Conservation (phyloP, 2,113 vertebrate genomes). For the Vulpes lagopus region DNA sequence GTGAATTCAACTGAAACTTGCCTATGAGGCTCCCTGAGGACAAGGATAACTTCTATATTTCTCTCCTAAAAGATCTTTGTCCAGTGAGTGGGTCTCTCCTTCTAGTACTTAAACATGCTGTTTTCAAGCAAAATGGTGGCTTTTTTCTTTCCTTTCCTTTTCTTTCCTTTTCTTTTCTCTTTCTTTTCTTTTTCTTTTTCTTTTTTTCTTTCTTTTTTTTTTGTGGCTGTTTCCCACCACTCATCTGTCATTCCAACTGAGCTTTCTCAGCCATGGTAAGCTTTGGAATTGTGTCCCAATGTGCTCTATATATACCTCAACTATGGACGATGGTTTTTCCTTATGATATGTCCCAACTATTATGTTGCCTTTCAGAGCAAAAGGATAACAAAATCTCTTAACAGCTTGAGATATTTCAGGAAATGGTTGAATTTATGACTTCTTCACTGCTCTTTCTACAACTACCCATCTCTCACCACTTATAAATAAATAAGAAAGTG, state of each 20-base stretch:
- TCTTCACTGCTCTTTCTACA: background rate
- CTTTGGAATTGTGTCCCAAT: background rate
- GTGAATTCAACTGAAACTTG: slow-evolving; percentile 14
- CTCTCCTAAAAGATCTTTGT: background rate
- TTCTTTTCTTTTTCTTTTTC: fast-evolving
- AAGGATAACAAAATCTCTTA: background rate
- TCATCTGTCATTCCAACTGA: background rate
- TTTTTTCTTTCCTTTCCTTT: too few species aligned
- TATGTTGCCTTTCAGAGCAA: slow-evolving; percentile 27
- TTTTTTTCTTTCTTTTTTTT: too few species aligned
- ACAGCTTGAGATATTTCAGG: background rate
- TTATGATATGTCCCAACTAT: background rate
- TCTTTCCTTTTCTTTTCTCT: fast-evolving
- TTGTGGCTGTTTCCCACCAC: background rate
- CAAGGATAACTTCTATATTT: background rate
- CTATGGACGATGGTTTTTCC: background rate
- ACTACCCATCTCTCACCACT: background rate
- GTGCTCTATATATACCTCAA: background rate
- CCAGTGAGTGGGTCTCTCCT: background rate
- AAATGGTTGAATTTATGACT: slow-evolving; percentile 13
- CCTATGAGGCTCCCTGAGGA: background rate
- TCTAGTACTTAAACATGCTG: background rate
- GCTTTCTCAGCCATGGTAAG: background rate
- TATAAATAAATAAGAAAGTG: background rate
- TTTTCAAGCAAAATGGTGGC: background rate